Conservation (phyloP, 2,888 invertebrate genomes). For the Holacanthella duospinosa region DNA sequence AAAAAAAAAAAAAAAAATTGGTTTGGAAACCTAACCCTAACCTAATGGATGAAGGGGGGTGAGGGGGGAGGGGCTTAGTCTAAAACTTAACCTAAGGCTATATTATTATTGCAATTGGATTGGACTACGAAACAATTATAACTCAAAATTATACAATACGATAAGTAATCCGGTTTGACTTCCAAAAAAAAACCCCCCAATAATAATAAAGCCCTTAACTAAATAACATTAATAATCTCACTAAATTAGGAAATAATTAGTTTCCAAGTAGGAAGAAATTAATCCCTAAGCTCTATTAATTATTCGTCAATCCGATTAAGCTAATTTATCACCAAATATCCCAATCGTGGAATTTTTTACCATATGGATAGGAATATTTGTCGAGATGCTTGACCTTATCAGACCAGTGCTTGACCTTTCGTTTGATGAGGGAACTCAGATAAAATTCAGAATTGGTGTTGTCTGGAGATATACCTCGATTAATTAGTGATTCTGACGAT, state of each 20-base stretch:
- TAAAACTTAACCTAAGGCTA: not conserved
- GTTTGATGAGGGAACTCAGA: too few relatives aligned
- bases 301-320: too few relatives aligned
- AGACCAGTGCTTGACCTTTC: not conserved
- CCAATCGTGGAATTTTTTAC: not conserved
- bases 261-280: too few relatives aligned
- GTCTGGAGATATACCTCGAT: too few relatives aligned
- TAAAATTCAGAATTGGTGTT: too few relatives aligned
- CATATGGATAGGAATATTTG: not conserved
- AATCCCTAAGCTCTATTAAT: not conserved
- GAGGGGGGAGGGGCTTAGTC: not conserved
- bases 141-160: not conserved
- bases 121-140: not conserved
- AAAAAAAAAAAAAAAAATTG: not conserved
- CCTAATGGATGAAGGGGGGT: not conserved
- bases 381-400: not conserved
- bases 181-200: too few relatives aligned
- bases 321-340: not conserved
- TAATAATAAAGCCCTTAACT: not conserved
- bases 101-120: not conserved
- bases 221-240: not conserved
- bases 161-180: not conserved
- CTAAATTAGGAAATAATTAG: too few relatives aligned
- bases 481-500: too few relatives aligned
- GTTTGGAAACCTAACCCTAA: not conserved